Base-by-base conservation (phyloP, 2,888 invertebrate genomes). In the Dryococelus australis region DNA sequence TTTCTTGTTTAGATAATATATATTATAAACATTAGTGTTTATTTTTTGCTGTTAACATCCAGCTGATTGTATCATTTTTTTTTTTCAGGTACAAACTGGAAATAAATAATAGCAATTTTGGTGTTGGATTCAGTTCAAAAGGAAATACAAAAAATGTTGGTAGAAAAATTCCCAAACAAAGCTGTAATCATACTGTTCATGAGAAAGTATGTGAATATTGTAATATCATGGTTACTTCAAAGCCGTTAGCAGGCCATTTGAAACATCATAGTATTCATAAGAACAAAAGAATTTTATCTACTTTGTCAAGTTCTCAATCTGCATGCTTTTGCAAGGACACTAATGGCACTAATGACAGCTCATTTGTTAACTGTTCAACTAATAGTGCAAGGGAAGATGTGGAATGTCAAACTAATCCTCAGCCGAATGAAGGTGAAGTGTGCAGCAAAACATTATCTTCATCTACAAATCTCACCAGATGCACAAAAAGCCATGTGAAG, bases 401-500 rank as follows among this genome's bases (percentile, higher is more conserved):
- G 16, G 24, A 10, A 65, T 24, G 16, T 65, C 65, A n/a, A 65
- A 16, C 65, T 65, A 8, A n/a, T 65, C 65, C 16, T 65, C 84
- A 84, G 85, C 78, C 28, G 27, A 81, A 86, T 43, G 78, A 80
- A 20, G 87, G 88, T 78, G 51, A 83, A 43, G 53, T 85, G 24
- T 88, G 88, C 53, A 79, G 51, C 28, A 90, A 91, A 51, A 92
- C 91, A 0, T 83, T 83, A 4, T 28, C 83, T 12, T 83, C 83
- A 9, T 1, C 28, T 43, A 87, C 90, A 88, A 28, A 92, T 91
- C 87, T 91, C 91, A 90, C 91, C 91, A 12, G 90, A 91, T 35
- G 28, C 35, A 35, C 89, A 26, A 90, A 90, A 35, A 89, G 90
- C 5, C 89, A 89, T 35, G 91, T 91, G 81, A 89, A 88, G 2